Evolutionary conservation across 1,140 invertebrate species (phyloP), one percentile per base, ranked within the genome.

Genomic region (Hetaerina americana): DNA sequence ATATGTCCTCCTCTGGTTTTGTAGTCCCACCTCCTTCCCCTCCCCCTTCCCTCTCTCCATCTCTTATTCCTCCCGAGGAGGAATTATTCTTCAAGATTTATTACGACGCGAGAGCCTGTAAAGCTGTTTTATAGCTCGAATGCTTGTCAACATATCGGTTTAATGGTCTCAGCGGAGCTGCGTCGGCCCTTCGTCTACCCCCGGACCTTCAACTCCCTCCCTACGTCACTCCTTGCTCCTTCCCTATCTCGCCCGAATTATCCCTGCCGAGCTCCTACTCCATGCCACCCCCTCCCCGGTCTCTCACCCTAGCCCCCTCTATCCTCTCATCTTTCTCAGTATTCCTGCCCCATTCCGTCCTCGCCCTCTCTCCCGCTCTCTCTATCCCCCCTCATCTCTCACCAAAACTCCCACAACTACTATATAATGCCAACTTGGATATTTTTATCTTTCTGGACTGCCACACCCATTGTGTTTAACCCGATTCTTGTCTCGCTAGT

Each of bases 81-180:
- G 40, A 57, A 57, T 57, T 57, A 57, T 57, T 57, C 40, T 57
- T 57, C 40, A 57, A 57, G 40, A 57, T 57, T 57, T 57, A 57
- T 57, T 57, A 10, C 40, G 40, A 57, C 40, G 40, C 40, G 40
- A 57, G 40, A 57, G 40, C 40, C 40, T 57, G 40, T 57, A 57
- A 57, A 57, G 40, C 40, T 57, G 40, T 57, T 57, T 57, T 57
- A 57, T 57, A 57, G 40, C 40, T 57, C 40, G 40, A 57, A 57
- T 57, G 40, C 40, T 57, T 57, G 40, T 57, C 40, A 57, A 57
- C 40, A 57, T 57, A 57, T 57, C 40, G 40, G 40, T 57, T 57
- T 57, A 57, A 57, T 57, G 40, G 40, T 57, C 40, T 57, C 40
- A 57, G 40, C 40, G 40, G 40, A 57, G 40, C 40, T 57, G 40